Conservation (phyloP, 2,797 vertebrate species). For the Pteronotus mesoamericanus region DNA sequence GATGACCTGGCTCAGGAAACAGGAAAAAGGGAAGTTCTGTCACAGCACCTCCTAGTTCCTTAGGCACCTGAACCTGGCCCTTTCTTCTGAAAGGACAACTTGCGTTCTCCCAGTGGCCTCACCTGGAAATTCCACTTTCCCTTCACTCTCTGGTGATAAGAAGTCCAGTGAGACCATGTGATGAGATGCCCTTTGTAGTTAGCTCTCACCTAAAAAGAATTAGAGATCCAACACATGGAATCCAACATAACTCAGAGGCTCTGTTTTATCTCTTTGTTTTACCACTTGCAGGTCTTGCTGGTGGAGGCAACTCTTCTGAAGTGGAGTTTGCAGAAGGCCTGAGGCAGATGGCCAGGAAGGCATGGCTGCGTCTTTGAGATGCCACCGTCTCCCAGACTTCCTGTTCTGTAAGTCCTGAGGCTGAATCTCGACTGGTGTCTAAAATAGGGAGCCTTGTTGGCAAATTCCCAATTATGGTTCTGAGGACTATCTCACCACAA, state of each 20-base stretch:
- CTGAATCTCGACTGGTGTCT: fast-evolving
- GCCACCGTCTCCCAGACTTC: fast-evolving
- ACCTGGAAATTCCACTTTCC: fast-evolving
- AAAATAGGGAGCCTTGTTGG: fast-evolving
- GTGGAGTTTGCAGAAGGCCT: fast-evolving
- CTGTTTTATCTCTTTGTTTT: fast-evolving
- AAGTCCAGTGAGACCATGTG: fast-evolving
- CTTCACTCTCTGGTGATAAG: fast-evolving
- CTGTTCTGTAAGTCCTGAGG: not conserved
- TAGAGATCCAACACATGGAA: not conserved
- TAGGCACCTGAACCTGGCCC: fast-evolving
- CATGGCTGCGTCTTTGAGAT: fast-evolving
- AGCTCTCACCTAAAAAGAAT: fast-evolving
- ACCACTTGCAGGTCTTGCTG: fast-evolving
- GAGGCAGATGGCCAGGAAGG: fast-evolving
- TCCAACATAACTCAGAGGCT: fast-evolving
- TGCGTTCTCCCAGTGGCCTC: fast-evolving
- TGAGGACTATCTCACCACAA: fast-evolving
- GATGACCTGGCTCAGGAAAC: fast-evolving
- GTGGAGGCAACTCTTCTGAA: not conserved
- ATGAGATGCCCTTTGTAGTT: fast-evolving
- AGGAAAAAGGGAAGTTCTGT: fast-evolving
- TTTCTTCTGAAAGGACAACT: fast-evolving
- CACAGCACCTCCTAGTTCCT: fast-evolving
- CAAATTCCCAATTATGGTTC: fast-evolving